Percentiles rank a stretch among this genome's conserved stretches.
phyloP scores from a whole-genome alignment of 2,888 invertebrate genomes.

The Syrista parreyssii region DNA sequence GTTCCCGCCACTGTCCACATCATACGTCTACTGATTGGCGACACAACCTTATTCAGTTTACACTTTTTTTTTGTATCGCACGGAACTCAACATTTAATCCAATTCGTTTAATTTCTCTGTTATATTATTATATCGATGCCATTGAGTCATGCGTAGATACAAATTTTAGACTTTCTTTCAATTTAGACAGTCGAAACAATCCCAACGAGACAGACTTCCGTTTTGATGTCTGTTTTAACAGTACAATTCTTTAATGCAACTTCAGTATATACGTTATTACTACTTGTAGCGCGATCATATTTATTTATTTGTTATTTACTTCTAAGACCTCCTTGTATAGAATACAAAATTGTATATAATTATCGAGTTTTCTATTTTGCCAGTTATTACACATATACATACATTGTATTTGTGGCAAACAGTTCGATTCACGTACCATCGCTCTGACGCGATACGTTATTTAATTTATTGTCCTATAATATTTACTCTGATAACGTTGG shows the following conservation, averaged over 20 bases:
- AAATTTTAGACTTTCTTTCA: background rate
- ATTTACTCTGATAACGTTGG: background rate
- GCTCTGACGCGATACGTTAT: background rate
- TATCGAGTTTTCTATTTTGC: background rate
- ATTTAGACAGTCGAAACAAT: background rate
- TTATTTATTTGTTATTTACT: conserved; percentile 1
- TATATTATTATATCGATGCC: background rate
- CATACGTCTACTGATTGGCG: conserved; percentile 49
- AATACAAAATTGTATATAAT: background rate
- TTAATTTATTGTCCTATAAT: background rate
- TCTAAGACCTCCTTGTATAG: background rate
- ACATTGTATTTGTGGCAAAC: background rate
- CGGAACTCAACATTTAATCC: background rate
- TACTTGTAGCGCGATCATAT: background rate
- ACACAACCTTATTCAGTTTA: conserved; percentile 42
- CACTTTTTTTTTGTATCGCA: background rate
- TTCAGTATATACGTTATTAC: background rate
- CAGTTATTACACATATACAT: background rate
- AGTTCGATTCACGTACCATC: background rate
- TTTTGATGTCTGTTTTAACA: background rate
- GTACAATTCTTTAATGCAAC: background rate
- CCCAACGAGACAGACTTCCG: background rate
- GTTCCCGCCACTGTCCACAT: conserved; percentile 77
- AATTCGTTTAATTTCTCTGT: background rate
- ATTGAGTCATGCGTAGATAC: background rate